Base-by-base conservation (phyloP, 2,113 vertebrate genomes). In the Galbula dea region DNA sequence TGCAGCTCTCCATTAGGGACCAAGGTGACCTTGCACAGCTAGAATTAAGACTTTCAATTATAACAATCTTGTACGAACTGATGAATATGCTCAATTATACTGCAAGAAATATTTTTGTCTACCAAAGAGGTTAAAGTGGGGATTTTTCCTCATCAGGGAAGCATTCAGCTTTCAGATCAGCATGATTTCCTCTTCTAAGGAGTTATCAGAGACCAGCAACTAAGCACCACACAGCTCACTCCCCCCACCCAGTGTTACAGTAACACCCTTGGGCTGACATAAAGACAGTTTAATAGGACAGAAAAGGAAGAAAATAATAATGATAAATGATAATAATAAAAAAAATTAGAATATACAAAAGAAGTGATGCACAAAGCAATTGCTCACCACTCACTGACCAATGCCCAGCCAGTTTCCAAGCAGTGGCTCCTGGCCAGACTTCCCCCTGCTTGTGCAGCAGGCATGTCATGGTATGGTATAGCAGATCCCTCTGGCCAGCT, bases 31-130 rank as follows among this genome's bases (percentile, higher is more conserved):
- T 95, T 73, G 78, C 29, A 90, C 79, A 84, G 86, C 37, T 49
- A 69, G 88, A 90, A 78, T 87, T 52, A 92, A 90, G 66, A 62
- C 36, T 90, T 93, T 90, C 66, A 90, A 86, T 95, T 96, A 90
- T n/a, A 92, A 86, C 8, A 48, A 23, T 73, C 81, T 84, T 84
- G 34, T n/a, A 68, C 11, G 46, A 92, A 76, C 14, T 85, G 77
- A 94, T 71, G 65, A 93, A 90, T 76, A 66, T 20, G 29, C 19
- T 83, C 66, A 90, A 72, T 93, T 90, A 90, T 7, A 65, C 34
- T 19, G 11, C 58, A 82, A 72, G 86, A 86, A 90, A 59, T 78
- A 95, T 7, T 74, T 89, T 66, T 86, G 48, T 36, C 79, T 86
- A 39, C 26, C 29, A 86, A n/a, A 65, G 57, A 92, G 43, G 62